phyloP scores from a whole-genome alignment of 2,797 vertebrate genomes.

The Rhynchonycteris naso region DNA sequence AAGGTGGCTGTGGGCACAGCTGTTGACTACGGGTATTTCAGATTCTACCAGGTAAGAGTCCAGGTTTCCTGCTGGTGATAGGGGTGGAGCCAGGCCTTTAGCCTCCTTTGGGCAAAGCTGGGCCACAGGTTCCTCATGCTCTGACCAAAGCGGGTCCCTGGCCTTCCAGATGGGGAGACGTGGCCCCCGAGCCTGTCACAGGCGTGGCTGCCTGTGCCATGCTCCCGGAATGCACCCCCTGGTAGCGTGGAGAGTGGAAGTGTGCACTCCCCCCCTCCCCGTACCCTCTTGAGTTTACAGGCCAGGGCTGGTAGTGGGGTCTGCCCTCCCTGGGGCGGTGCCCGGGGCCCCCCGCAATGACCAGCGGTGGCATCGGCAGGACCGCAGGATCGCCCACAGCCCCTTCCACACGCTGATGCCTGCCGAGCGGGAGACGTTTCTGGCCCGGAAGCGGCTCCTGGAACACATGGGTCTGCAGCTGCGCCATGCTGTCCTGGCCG shows the following conservation, averaged over 20 bases:
- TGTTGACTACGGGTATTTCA: constrained; percentile 89
- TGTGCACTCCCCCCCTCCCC: background rate
- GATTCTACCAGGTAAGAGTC: constrained; percentile 88
- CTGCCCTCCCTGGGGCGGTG: background rate
- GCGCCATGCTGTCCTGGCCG: constrained; percentile 72
- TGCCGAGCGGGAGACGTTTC: constrained; percentile 83
- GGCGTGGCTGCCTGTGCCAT: background rate
- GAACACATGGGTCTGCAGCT: constrained; percentile 86
- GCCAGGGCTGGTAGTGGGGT: background rate
- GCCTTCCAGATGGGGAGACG: background rate
- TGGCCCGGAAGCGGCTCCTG: constrained; percentile 85
- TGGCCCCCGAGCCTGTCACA: fast-evolving
- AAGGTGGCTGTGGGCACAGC: constrained; percentile 87
- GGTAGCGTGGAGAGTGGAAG: fast-evolving
- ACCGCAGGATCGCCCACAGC: constrained; percentile 85
- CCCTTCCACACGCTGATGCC: constrained; percentile 87
- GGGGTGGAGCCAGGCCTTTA: background rate
- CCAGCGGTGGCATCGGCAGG: constrained; percentile 78
- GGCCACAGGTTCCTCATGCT: background rate
- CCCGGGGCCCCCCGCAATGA: background rate
- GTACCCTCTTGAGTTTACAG: fast-evolving
- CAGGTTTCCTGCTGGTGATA: fast-evolving
- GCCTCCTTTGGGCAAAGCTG: background rate
- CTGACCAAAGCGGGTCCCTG: fast-evolving
- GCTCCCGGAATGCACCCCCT: fast-evolving